Conservation (phyloP, 1,140 invertebrate genomes). For the Nephila pilipes region DNA sequence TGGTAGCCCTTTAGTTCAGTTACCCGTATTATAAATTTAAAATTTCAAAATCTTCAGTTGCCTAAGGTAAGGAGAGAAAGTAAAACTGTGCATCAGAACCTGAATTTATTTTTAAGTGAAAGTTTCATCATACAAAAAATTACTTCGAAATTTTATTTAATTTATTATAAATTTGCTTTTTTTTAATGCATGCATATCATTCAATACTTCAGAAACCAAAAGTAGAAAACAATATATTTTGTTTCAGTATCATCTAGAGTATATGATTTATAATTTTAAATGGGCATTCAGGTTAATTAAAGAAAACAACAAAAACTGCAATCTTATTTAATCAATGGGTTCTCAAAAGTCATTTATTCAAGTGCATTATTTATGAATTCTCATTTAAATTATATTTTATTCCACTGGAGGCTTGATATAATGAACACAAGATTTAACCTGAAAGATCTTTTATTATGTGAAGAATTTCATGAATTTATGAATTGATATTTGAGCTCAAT, state of each 20-base stretch:
- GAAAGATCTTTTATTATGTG: not conserved
- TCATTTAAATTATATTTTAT: not conserved
- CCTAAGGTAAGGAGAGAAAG: too few relatives aligned
- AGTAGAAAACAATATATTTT: too few relatives aligned
- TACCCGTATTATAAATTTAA: too few relatives aligned
- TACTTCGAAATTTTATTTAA: too few relatives aligned
- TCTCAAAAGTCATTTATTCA: not conserved
- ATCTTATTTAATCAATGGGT: not conserved
- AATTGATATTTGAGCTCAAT: constrained; percentile 12
- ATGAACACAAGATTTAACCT: not conserved
- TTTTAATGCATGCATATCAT: too few relatives aligned
- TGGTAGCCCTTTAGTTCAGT: too few relatives aligned
- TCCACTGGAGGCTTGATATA: not conserved
- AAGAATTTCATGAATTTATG: not conserved
- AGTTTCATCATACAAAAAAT: too few relatives aligned
- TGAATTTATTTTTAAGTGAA: too few relatives aligned
- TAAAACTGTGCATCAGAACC: too few relatives aligned
- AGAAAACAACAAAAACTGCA: not conserved
- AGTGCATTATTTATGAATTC: not conserved
- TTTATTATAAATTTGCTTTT: too few relatives aligned
- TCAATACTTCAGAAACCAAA: too few relatives aligned
- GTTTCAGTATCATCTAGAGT: not conserved
- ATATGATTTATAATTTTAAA: not conserved
- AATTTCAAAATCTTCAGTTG: too few relatives aligned
- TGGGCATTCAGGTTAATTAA: not conserved